A percentile compares a stretch with the other conserved stretches of the same genome.
Conservation (phyloP, 1,140 invertebrate species). For the Nixonia krombeini region DNA sequence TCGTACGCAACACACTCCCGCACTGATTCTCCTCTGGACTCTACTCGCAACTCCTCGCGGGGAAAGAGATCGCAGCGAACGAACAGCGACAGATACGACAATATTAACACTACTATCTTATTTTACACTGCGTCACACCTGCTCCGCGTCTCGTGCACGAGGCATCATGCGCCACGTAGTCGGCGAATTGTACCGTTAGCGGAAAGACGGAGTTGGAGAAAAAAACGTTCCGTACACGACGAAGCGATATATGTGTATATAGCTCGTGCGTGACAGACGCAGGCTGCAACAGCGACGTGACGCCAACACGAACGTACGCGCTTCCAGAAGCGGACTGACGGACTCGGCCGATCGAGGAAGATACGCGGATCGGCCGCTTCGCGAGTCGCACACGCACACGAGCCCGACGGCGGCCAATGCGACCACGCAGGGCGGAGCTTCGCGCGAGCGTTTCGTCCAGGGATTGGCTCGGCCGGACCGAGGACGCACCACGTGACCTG, state of each 20-base stretch:
- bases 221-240: conserved; percentile 20
- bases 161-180: conserved; percentile 1
- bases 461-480: conserved; percentile 68
- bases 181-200: conserved; percentile 29
- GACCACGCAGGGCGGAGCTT: conserved; percentile 31
- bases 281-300: conserved; percentile 58
- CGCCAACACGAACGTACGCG: conserved; percentile 62
- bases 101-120: no score
- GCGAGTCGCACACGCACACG: conserved; percentile 28
- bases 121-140: conserved; percentile 39
- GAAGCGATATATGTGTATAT: conserved; percentile 5
- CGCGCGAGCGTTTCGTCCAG: conserved; percentile 18
- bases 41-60: conserved; percentile 13
- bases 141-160: no score
- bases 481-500: conserved; percentile 74
- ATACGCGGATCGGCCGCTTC: conserved; percentile 33
- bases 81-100: no score
- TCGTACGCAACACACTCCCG: conserved; percentile 14
- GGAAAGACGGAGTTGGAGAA: conserved; percentile 21
- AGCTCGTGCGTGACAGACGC: conserved; percentile 49
- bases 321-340: conserved; percentile 66
- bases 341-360: conserved; percentile 55
- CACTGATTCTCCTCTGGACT: not conserved
- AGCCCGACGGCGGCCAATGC: conserved; percentile 27
- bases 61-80: no score